These are phyloP conservation scores for Anguilla anguilla DNA, from an alignment of 2,797 vertebrate species.

Conservation along the genomic window DNA sequence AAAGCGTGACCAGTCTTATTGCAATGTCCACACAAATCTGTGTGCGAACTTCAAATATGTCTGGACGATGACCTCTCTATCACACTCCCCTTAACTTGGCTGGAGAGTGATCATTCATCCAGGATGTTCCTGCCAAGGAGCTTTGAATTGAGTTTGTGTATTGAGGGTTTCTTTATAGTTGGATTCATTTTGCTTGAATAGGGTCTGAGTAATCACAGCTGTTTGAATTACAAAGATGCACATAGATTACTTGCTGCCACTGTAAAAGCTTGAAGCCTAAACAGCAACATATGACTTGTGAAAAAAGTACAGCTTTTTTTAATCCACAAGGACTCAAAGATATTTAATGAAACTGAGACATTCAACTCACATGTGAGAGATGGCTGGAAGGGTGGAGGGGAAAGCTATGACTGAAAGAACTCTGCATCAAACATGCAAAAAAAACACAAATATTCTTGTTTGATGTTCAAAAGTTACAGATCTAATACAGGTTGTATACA, in stretches of 20 bases:
- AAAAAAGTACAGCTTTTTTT: background rate
- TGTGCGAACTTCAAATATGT: background rate
- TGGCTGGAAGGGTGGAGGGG: too few species aligned
- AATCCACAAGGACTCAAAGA: background rate
- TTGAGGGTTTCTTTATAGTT: constrained; percentile 57
- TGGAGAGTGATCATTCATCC: constrained; percentile 46
- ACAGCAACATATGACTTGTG: background rate
- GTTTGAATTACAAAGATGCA: constrained; percentile 20
- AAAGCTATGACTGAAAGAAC: background rate
- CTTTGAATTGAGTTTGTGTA: constrained; percentile 67
- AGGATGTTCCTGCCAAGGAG: constrained; percentile 38
- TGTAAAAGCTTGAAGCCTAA: background rate
- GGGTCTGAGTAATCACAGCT: constrained; percentile 16
- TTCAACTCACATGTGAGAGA: background rate
- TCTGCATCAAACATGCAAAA: background rate
- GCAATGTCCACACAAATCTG: background rate
- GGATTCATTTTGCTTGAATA: constrained; percentile 30
- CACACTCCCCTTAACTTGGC: constrained; percentile 42
- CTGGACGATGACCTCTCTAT: constrained; percentile 42
- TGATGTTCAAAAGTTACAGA: background rate
- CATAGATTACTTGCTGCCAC: background rate
- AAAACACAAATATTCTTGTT: background rate
- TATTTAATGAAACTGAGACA: background rate
- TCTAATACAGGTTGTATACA: background rate
- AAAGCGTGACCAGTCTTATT: background rate